phyloP scores from a whole-genome alignment of 1,140 invertebrate genomes.

The Brachionus calyciflorus region DNA sequence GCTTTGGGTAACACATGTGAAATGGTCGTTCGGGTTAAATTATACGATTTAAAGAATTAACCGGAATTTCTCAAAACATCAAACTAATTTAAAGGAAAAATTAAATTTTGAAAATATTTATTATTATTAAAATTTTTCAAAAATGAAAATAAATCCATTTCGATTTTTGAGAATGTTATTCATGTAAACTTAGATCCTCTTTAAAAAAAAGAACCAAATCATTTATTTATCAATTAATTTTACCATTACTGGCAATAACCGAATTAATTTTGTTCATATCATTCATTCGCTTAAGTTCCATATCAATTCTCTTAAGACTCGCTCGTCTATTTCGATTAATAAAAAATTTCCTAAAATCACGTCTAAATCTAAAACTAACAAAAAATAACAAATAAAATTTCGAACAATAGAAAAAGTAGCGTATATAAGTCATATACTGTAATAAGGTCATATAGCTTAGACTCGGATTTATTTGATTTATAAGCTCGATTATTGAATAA shows the following conservation, averaged over 20 bases:
- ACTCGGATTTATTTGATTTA: conserved; percentile 29
- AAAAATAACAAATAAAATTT: conserved; percentile 38
- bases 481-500: conserved; percentile 21
- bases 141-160: too few relatives aligned
- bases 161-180: too few relatives aligned
- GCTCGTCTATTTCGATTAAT: not conserved
- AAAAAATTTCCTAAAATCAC: conserved; percentile 6
- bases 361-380: conserved; percentile 34
- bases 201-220: not conserved
- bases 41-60: too few relatives aligned
- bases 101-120: too few relatives aligned
- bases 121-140: too few relatives aligned
- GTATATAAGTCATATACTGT: conserved; percentile 38
- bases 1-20: too few relatives aligned
- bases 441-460: conserved; percentile 10
- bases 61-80: too few relatives aligned
- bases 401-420: conserved; percentile 31
- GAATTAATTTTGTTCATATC: conserved; percentile 22
- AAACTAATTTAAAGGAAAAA: too few relatives aligned
- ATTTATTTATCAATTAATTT: not conserved
- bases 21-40: too few relatives aligned
- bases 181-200: not conserved
- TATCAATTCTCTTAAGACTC: not conserved
- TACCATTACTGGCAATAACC: not conserved
- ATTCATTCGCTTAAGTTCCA: not conserved